Evolutionary conservation across 2,797 vertebrate genomes (phyloP).

Genomic region (Thripadectes ignobilis): DNA sequence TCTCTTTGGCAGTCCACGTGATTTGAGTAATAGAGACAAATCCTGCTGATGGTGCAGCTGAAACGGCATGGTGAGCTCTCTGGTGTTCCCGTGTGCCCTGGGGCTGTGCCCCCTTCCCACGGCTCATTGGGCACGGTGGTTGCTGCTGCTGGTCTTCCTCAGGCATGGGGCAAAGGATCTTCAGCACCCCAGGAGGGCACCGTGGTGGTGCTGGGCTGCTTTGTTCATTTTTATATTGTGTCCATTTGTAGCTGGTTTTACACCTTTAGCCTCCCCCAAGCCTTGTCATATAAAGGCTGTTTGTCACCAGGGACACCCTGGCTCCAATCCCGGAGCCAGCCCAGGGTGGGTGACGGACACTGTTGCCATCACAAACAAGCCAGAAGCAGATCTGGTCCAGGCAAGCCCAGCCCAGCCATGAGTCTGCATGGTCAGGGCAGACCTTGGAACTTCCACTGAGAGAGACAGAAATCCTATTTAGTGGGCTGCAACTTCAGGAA

Average conservation of each 20-base stretch:
- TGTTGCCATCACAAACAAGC: background rate
- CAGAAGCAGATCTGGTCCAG: background rate
- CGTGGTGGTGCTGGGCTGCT: background rate
- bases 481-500: background rate
- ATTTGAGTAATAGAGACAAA: background rate
- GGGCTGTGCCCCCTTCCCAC: background rate
- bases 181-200: background rate
- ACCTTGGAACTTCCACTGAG: background rate
- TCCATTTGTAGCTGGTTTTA: background rate
- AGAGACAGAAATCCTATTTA: accelerated
- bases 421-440: background rate
- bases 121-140: accelerated
- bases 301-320: background rate
- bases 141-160: background rate
- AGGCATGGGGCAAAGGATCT: accelerated
- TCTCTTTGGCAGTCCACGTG: accelerated
- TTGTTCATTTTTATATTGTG: accelerated
- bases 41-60: accelerated
- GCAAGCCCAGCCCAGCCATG: background rate
- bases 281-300: too few species aligned
- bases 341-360: accelerated
- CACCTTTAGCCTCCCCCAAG: background rate
- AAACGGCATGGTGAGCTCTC: background rate
- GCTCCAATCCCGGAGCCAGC: background rate
- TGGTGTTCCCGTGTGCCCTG: background rate